A percentile compares a stretch with the other conserved stretches of the same genome.
Conservation (phyloP, 2,113 vertebrate species). For the Ptyas mucosa region DNA sequence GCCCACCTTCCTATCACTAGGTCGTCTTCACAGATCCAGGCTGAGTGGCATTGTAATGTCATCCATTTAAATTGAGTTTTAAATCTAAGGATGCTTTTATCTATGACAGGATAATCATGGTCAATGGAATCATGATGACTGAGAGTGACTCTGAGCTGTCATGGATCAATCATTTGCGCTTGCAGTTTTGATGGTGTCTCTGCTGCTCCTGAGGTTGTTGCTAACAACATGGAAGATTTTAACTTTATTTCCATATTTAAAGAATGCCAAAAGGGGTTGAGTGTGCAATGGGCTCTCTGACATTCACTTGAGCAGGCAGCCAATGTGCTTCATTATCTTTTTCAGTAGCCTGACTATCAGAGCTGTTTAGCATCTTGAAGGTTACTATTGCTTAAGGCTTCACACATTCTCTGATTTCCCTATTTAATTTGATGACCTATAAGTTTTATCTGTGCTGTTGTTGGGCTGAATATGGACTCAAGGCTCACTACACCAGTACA, state of each 20-base stretch:
- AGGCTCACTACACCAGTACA: not conserved
- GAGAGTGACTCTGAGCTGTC: not conserved
- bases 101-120: constrained; percentile 12
- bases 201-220: not conserved
- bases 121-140: not conserved
- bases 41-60: not conserved
- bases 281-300: not conserved
- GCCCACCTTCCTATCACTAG: not conserved
- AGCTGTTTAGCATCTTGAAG: not conserved
- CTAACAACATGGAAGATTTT: not conserved
- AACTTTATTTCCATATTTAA: not conserved
- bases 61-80: constrained; percentile 5
- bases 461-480: not conserved
- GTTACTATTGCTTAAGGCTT: not conserved
- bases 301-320: not conserved
- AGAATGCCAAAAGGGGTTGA: not conserved
- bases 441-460: not conserved
- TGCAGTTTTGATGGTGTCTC: not conserved
- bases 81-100: constrained; percentile 6
- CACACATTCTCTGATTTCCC: not conserved
- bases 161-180: not conserved
- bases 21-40: not conserved
- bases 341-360: not conserved
- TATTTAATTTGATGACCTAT: not conserved
- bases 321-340: not conserved